Percentiles rank a stretch among this genome's conserved stretches.
Conservation (phyloP, 2,797 vertebrate genomes). For the Catharus ustulatus region DNA sequence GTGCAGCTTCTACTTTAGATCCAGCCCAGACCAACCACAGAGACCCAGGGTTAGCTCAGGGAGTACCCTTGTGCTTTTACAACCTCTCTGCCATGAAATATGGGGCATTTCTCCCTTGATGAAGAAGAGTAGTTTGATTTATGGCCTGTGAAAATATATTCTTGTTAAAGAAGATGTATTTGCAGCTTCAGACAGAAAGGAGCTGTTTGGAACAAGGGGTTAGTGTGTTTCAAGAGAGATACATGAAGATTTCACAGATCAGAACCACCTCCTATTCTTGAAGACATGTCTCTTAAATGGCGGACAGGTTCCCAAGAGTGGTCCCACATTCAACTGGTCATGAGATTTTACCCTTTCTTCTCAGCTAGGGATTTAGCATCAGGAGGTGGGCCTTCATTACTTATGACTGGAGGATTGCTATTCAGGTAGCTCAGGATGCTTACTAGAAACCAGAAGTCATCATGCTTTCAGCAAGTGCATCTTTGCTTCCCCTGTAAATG, state of each 20-base stretch:
- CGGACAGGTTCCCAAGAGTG: not conserved
- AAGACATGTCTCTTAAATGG: not conserved
- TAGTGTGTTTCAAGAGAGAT: not conserved
- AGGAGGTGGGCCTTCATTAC: not conserved
- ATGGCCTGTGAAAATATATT: not conserved
- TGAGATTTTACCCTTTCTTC: not conserved
- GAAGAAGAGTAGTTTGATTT: not conserved
- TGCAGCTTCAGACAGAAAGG: not conserved
- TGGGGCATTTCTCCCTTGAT: not conserved
- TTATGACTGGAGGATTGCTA: not conserved
- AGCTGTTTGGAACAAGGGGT: not conserved
- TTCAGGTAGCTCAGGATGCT: not conserved
- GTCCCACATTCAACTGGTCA: not conserved
- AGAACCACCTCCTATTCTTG: not conserved
- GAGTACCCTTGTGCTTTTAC: not conserved
- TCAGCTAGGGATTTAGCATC: not conserved
- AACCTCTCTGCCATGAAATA: not conserved
- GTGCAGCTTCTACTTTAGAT: not conserved
- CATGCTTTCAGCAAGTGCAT: not conserved
- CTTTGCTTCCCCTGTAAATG: not conserved
- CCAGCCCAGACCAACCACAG: not conserved
- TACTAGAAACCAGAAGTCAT: not conserved
- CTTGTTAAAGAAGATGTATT: not conserved
- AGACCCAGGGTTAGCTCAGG: not conserved
- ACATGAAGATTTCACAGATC: not conserved